Evolutionary conservation across 1,140 invertebrate genomes (phyloP).

Genomic region (Lycorma delicatula): DNA sequence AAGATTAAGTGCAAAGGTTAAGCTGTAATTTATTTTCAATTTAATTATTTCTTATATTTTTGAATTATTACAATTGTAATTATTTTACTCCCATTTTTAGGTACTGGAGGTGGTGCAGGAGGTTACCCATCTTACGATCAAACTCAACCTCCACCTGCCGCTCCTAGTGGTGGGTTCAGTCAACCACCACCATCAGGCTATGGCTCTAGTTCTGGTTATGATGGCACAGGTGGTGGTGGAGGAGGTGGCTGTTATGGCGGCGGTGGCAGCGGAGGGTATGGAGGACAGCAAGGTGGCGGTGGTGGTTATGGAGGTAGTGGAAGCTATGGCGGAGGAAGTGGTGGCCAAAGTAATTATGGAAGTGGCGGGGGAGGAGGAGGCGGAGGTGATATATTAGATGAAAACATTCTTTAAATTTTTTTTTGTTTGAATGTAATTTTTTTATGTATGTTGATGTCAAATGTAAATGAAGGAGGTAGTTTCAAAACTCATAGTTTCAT

Average conservation of each 20-base stretch:
- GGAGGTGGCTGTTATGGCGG: not conserved
- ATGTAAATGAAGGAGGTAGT: no score
- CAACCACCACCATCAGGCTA: not conserved
- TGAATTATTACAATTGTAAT: no score
- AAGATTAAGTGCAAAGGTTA: no score
- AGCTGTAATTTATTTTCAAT: no score
- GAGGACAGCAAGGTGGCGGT: not conserved
- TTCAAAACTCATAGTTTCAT: no score
- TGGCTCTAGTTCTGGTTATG: not conserved
- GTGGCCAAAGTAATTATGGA: not conserved
- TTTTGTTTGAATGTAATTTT: no score
- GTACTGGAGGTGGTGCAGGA: not conserved
- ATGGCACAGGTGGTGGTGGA: not conserved
- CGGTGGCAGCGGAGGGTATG: not conserved
- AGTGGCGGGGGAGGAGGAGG: not conserved
- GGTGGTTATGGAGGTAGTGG: not conserved
- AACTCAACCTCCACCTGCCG: not conserved
- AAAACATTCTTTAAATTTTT: no score
- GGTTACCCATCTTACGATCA: not conserved
- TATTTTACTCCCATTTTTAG: no score
- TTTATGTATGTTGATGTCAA: no score
- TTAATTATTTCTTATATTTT: no score
- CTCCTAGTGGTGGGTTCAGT: not conserved
- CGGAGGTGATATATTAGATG: no score
- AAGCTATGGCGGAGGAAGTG: not conserved